Evolutionary conservation across 2,113 vertebrate genomes (phyloP).

Genomic region (Felis catus): F.catus_Fca126_mat1.0 CM031418.1:108839501-108840000

Average conservation of each 20-base stretch:
- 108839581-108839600: background rate
- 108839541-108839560: background rate
- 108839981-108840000: background rate
- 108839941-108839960: background rate
- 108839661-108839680: background rate
- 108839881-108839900: background rate
- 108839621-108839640: background rate
- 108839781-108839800: background rate
- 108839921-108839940: background rate
- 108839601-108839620: constrained; percentile 4
- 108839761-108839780: background rate
- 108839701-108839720: background rate
- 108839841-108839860: background rate
- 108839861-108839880: background rate
- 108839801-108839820: background rate
- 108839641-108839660: background rate
- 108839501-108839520: background rate
- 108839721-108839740: background rate
- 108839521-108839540: background rate
- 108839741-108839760: background rate
- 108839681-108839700: background rate
- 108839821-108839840: background rate
- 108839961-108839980: background rate
- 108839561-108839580: background rate
- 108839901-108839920: background rate